A percentile compares a stretch with the other conserved stretches of the same genome.
Evolutionary conservation across 2,113 vertebrate genomes (phyloP).

Genomic region (Cranoglanis bouderius): DNA sequence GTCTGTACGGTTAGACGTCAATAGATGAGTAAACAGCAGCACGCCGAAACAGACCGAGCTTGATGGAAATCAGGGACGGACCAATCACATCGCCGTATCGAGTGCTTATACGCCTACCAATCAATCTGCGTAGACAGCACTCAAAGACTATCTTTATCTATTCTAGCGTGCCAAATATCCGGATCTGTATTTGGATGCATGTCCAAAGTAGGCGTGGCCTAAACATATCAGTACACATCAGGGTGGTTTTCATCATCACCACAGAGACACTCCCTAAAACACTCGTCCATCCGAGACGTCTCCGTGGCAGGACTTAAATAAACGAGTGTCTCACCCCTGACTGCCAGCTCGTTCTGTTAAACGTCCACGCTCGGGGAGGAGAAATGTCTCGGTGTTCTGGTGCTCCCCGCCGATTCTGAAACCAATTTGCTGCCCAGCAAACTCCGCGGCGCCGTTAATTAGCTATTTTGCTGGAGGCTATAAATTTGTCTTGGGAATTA

Average conservation of each 20-base stretch:
- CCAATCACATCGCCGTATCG: background rate
- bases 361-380: constrained; percentile 37
- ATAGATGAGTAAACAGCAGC: constrained; percentile 25
- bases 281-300: background rate
- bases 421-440: constrained; percentile 70
- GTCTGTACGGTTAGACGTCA: background rate
- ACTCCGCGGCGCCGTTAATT: constrained; percentile 69
- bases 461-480: constrained; percentile 70
- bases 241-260: background rate
- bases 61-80: background rate
- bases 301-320: constrained; percentile 38
- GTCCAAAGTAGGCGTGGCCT: background rate
- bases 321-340: constrained; percentile 41
- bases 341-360: constrained; percentile 27
- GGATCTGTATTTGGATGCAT: background rate
- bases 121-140: background rate
- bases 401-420: constrained; percentile 61
- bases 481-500: constrained; percentile 73
- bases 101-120: background rate
- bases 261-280: background rate
- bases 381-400: constrained; percentile 33
- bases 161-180: too few species aligned
- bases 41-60: background rate
- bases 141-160: background rate
- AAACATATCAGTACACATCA: background rate